Percentiles rank a stretch among this genome's conserved stretches.
These are phyloP conservation scores for Vanacampus margaritifer DNA, from an alignment of 2,113 vertebrate species.

Conservation along the genomic window DNA sequence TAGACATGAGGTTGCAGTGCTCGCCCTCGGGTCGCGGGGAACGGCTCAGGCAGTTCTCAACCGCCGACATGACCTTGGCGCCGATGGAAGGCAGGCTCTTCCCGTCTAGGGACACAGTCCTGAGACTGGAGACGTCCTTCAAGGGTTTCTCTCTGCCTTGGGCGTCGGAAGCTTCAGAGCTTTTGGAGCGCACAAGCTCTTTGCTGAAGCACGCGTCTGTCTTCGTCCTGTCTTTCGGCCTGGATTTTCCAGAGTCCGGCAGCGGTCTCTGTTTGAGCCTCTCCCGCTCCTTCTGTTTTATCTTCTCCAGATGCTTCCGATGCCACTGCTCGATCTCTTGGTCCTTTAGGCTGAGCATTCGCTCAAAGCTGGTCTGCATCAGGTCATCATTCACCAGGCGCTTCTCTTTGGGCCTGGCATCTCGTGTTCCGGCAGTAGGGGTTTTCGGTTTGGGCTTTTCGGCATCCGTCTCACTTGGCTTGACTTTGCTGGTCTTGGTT, in stretches of 20 bases:
- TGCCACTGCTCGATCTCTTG: constrained; percentile 98
- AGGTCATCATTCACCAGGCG: constrained; percentile 94
- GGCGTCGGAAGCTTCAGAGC: constrained; percentile 83
- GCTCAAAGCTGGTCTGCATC: constrained; percentile 98
- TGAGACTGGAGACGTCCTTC: constrained; percentile 79
- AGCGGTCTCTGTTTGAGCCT: constrained; percentile 83
- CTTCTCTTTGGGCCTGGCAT: constrained; percentile 90
- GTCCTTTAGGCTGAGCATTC: constrained; percentile 97
- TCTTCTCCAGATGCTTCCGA: constrained; percentile 95
- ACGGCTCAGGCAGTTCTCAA: constrained; percentile 80
- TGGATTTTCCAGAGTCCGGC: constrained; percentile 80
- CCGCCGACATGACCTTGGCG: constrained; percentile 70
- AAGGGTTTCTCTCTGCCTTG: constrained; percentile 77
- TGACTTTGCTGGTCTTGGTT: constrained; percentile 69
- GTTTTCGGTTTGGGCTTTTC: constrained; percentile 76
- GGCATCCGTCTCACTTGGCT: constrained; percentile 61
- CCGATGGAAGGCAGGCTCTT: constrained; percentile 69
- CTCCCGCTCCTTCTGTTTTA: constrained; percentile 96
- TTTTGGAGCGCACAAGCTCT: constrained; percentile 87
- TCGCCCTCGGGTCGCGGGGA: constrained; percentile 88
- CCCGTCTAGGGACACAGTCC: constrained; percentile 83
- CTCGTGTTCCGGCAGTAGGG: constrained; percentile 74
- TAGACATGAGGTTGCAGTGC: constrained; percentile 81
- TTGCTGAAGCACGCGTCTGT: constrained; percentile 79
- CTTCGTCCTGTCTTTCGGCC: constrained; percentile 83